Evolutionary conservation across 2,113 vertebrate genomes (phyloP).

Genomic region (Atherinomorus stipes): DNA sequence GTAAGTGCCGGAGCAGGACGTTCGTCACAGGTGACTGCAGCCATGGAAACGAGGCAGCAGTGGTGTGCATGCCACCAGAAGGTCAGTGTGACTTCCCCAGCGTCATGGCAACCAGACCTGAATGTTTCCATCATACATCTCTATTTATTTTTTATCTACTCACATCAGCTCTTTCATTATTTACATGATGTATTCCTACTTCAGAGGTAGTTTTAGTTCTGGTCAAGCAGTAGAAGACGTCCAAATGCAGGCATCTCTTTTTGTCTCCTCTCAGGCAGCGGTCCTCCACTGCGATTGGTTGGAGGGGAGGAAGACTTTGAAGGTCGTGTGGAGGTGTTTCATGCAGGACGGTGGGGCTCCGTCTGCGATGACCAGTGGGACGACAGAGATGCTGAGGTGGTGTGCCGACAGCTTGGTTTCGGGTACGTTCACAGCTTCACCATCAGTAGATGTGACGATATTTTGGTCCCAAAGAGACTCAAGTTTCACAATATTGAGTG

Average conservation of each 20-base stretch:
- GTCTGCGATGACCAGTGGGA: conserved; percentile 95
- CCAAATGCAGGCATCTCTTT: neutral
- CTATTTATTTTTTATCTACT: neutral
- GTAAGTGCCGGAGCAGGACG: conserved; percentile 84
- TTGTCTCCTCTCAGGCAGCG: conserved; percentile 79
- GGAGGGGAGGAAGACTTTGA: conserved; percentile 91
- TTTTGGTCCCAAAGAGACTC: neutral
- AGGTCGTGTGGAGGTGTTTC: conserved; percentile 91
- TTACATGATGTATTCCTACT: too few relatives aligned
- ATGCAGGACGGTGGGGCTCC: conserved; percentile 89
- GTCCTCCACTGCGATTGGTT: conserved; percentile 86
- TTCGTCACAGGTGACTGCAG: conserved; percentile 85
- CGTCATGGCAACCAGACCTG: conserved; percentile 19
- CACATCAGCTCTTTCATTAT: neutral
- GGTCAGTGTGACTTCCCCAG: conserved; percentile 81
- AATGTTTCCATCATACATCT: neutral
- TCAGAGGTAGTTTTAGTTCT: too few relatives aligned
- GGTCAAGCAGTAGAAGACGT: too few relatives aligned
- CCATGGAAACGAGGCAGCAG: conserved; percentile 84
- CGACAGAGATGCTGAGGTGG: conserved; percentile 90
- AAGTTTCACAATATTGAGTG: too few relatives aligned
- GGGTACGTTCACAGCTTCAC: conserved; percentile 75
- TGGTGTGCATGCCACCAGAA: conserved; percentile 86
- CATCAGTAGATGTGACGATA: neutral
- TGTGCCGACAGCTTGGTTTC: conserved; percentile 91